A percentile compares a stretch with the other conserved stretches of the same genome.
phyloP scores from a whole-genome alignment of 2,113 vertebrate species.

The Psilopogon haemacephalus region DNA sequence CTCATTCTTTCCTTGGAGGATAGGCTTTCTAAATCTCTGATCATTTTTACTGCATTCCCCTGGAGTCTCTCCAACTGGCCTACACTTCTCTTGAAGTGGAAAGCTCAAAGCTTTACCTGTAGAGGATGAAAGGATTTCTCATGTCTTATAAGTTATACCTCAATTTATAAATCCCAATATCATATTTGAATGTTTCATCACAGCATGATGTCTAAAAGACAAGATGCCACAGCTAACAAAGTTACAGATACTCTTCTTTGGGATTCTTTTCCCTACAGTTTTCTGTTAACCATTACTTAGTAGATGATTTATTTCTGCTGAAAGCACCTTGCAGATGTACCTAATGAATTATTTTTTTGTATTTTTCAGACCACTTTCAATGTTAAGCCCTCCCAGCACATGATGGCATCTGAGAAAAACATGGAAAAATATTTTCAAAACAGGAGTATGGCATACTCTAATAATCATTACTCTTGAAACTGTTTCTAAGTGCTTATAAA shows the following conservation, averaged over 20 bases:
- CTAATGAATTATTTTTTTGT: not conserved
- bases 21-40: conserved; percentile 10
- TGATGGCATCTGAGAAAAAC: not conserved
- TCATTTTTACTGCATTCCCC: not conserved
- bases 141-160: not conserved
- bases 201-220: not conserved
- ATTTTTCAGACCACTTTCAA: not conserved
- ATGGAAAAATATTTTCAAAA: not conserved
- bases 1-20: not conserved
- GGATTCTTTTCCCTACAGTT: not conserved
- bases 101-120: conserved; percentile 35
- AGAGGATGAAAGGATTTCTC: conserved; percentile 18
- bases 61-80: not conserved
- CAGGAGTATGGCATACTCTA: not conserved
- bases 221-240: not conserved
- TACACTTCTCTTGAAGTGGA: not conserved
- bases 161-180: not conserved
- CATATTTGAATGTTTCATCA: not conserved
- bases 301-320: not conserved
- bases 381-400: not conserved
- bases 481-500: not conserved
- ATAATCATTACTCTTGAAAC: not conserved
- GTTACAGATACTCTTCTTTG: not conserved
- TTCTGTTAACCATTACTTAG: not conserved
- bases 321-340: not conserved